A percentile compares a stretch with the other conserved stretches of the same genome.
phyloP scores from a whole-genome alignment of 2,888 invertebrate species.

The Athalia circularis region DNA sequence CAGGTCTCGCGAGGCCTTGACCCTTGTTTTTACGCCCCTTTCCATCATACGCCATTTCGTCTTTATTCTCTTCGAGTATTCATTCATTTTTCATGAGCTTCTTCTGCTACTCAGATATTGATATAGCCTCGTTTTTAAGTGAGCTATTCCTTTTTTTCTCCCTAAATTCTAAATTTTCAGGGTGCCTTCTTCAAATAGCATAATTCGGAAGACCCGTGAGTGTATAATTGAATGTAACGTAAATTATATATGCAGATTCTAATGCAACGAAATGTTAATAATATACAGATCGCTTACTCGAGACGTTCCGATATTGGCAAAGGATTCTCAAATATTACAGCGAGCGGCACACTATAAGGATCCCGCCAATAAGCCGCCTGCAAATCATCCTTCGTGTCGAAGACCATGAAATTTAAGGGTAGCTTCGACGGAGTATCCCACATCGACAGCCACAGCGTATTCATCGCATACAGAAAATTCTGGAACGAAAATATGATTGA shows the following conservation, averaged over 20 bases:
- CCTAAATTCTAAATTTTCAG: background rate
- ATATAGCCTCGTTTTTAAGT: background rate
- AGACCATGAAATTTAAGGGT: slow-evolving; percentile 81
- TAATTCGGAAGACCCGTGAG: too few relatives aligned
- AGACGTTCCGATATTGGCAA: slow-evolving; percentile 72
- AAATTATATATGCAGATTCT: background rate
- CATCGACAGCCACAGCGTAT: slow-evolving; percentile 78
- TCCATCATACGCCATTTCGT: background rate
- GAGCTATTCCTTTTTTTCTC: too few relatives aligned
- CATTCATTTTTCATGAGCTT: slow-evolving; percentile 15
- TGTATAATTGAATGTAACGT: too few relatives aligned
- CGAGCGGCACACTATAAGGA: slow-evolving; percentile 81
- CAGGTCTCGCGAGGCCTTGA: slow-evolving; percentile 23
- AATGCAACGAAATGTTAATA: background rate
- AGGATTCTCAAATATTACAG: slow-evolving; percentile 80
- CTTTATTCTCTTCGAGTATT: background rate
- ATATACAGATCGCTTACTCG: slow-evolving; percentile 72
- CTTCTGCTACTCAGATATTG: background rate
- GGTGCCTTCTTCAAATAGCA: background rate
- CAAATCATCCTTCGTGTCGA: slow-evolving; percentile 81
- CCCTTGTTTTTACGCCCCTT: background rate
- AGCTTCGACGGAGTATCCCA: slow-evolving; percentile 75
- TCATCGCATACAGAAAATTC: slow-evolving; percentile 81
- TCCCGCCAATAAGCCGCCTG: slow-evolving; percentile 82
- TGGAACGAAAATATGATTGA: slow-evolving; percentile 65